Evolutionary conservation across 53 echinoderm and acorn worm genomes (phyloP).

Genomic region (Zoroaster sp.): DNA sequence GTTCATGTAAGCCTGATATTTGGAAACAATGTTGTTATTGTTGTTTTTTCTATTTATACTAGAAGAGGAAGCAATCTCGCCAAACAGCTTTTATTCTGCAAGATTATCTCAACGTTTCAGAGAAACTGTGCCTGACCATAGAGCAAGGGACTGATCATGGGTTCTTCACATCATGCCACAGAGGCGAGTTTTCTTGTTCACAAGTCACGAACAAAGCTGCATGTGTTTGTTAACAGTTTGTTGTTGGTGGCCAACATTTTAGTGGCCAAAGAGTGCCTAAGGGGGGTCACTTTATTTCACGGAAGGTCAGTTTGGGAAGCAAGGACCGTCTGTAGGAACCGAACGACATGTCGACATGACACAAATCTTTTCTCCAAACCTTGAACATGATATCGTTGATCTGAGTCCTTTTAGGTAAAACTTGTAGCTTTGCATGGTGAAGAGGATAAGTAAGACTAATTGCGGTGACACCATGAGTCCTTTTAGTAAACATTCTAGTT

Average conservation of each 20-base stretch:
- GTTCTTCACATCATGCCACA: neutral
- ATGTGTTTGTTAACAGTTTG: neutral
- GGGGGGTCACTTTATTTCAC: neutral
- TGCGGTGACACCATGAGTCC: too few species aligned
- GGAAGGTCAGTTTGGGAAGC: neutral
- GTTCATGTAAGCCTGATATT: too few species aligned
- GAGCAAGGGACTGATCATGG: too few species aligned
- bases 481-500: neutral
- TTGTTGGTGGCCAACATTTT: neutral
- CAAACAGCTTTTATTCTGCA: neutral
- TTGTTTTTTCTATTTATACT: too few species aligned
- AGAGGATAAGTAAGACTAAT: too few species aligned
- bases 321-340: neutral
- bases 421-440: too few species aligned
- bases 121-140: conserved; percentile 2
- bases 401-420: too few species aligned
- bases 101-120: neutral
- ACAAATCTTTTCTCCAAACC: conserved; percentile 6
- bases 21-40: too few species aligned
- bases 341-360: neutral
- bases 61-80: too few species aligned
- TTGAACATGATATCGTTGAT: conserved; percentile 21
- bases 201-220: conserved; percentile 30
- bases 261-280: conserved; percentile 8
- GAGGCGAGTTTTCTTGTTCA: conserved; percentile 14